A percentile compares a stretch with the other conserved stretches of the same genome.
phyloP scores from a whole-genome alignment of 2,888 invertebrate genomes.

The Hyppa rectilinea region DNA sequence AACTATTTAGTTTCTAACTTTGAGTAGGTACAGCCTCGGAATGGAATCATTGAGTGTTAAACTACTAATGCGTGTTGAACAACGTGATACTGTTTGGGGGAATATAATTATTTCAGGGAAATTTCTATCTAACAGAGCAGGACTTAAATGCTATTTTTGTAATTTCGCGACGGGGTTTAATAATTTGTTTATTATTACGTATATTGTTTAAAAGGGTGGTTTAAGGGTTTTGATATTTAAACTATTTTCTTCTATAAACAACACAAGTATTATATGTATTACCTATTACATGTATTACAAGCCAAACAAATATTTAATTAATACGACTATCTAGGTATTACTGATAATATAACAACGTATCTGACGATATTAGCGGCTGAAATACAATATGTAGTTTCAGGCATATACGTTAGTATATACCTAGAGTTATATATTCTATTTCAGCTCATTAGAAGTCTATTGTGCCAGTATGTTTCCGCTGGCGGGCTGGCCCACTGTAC shows the following conservation, averaged over 20 bases:
- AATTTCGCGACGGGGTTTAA: no score
- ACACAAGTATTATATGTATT: no score
- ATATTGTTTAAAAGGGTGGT: no score
- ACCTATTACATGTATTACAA: neutral
- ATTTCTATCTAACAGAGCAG: neutral
- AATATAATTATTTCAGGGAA: neutral
- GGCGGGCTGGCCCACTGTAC: neutral
- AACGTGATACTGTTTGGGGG: slow-evolving; percentile 30
- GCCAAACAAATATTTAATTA: neutral
- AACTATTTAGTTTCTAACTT: slow-evolving; percentile 66
- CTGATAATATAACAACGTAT: neutral
- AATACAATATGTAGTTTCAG: slow-evolving; percentile 18
- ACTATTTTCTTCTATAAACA: no score
- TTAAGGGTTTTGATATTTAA: neutral
- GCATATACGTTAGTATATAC: no score
- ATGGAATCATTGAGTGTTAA: slow-evolving; percentile 54
- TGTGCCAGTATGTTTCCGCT: slow-evolving; percentile 12
- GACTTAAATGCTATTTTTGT: neutral
- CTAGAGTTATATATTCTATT: no score
- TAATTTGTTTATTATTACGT: no score
- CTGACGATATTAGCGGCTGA: neutral
- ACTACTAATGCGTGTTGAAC: slow-evolving; percentile 54
- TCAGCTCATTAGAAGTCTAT: no score
- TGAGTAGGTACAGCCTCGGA: slow-evolving; percentile 58
- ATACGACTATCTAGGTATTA: neutral